Conservation (phyloP, 2,113 vertebrate species). For the Dermatemys mawii region DNA sequence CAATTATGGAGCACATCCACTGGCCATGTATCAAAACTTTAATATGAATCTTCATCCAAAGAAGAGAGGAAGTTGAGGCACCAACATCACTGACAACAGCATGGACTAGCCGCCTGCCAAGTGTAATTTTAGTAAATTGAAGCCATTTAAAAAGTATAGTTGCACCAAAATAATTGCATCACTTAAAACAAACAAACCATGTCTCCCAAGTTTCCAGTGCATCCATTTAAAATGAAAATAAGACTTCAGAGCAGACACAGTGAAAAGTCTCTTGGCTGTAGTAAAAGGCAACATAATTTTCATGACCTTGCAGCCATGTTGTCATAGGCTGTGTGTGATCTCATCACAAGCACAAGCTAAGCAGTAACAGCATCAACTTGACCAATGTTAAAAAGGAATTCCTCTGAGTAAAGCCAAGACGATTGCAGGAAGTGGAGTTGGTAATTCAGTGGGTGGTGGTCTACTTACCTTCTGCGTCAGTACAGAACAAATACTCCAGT, state of each 20-base stretch:
- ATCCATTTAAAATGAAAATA: background rate
- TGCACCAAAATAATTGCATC: background rate
- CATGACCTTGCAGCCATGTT: background rate
- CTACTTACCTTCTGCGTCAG: background rate
- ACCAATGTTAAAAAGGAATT: background rate
- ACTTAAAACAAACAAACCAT: background rate
- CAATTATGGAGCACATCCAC: background rate
- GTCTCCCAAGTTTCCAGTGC: background rate
- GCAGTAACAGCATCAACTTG: background rate
- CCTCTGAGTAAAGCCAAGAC: background rate
- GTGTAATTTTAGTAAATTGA: background rate
- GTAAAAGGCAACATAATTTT: background rate
- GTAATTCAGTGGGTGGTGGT: background rate
- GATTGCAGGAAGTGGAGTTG: background rate
- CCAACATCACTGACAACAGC: background rate
- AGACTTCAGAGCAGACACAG: background rate
- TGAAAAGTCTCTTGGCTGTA: background rate
- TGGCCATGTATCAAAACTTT: background rate
- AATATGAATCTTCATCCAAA: background rate
- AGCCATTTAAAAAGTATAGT: background rate
- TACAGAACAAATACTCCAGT: background rate
- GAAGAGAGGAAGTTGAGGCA: background rate
- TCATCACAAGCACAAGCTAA: background rate
- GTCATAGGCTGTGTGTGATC: background rate
- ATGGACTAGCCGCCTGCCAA: background rate